Evolutionary conservation across 30 jellyfish, hydroid and myxozoan genomes (phyloP).

Genomic region (Haliclystus octoradiatus): DNA sequence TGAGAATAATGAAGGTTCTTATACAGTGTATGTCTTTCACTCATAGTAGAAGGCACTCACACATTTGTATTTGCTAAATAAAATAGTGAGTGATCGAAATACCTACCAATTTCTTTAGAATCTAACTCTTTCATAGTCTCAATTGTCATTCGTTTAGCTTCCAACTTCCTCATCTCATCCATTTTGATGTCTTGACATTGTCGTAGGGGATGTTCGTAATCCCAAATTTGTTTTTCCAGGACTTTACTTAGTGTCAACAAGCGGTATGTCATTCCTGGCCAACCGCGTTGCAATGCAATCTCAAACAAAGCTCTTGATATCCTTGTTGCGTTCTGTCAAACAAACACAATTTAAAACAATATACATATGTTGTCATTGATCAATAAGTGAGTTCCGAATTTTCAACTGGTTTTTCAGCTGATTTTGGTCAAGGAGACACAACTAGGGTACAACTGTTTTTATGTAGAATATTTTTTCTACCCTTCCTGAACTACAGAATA

Average conservation of each 20-base stretch:
- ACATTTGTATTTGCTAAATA: too few relatives aligned
- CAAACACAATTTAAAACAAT: background rate
- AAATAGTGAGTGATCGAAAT: background rate
- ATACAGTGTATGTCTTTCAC: too few relatives aligned
- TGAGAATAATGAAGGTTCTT: too few relatives aligned
- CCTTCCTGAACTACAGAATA: too few relatives aligned
- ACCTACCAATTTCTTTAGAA: slow-evolving; percentile 77
- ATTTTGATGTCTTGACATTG: slow-evolving; percentile 75
- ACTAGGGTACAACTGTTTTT: too few relatives aligned
- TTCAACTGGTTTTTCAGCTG: too few relatives aligned
- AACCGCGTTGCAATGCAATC: slow-evolving; percentile 60
- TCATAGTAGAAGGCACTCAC: too few relatives aligned
- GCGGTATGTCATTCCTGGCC: slow-evolving; percentile 86
- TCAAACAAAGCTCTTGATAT: slow-evolving; percentile 83
- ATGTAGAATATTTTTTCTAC: too few relatives aligned
- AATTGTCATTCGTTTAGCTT: slow-evolving; percentile 49
- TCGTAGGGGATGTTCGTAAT: slow-evolving; percentile 86
- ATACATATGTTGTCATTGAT: too few relatives aligned
- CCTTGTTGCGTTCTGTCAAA: slow-evolving; percentile 72
- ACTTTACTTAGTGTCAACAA: slow-evolving; percentile 64
- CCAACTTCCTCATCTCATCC: slow-evolving; percentile 69
- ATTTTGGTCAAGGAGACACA: too few relatives aligned
- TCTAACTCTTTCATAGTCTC: slow-evolving; percentile 82
- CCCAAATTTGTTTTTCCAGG: slow-evolving; percentile 87
- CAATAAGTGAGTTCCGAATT: too few relatives aligned